phyloP scores from a whole-genome alignment of 2,113 vertebrate species.

The Muscicapa adusta region DNA sequence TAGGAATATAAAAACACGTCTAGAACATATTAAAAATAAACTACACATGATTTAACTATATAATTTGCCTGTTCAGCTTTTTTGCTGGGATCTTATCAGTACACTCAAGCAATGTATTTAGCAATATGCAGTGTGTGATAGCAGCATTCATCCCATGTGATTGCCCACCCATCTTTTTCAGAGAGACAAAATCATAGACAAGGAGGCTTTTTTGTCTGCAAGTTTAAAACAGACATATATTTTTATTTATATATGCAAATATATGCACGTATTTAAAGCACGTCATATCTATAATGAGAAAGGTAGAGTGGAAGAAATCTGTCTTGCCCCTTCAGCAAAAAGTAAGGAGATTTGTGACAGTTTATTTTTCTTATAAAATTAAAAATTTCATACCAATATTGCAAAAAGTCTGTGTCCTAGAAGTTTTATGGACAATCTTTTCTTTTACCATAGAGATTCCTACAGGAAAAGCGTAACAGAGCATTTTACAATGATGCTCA shows the following conservation, averaged over 20 bases:
- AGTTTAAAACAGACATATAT: background rate
- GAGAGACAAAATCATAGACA: background rate
- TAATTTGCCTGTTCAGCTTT: background rate
- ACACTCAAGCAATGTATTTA: background rate
- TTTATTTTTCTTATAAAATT: background rate
- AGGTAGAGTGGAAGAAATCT: background rate
- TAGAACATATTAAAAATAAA: background rate
- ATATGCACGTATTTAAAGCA: background rate
- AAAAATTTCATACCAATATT: background rate
- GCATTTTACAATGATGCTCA: background rate
- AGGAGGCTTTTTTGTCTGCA: background rate
- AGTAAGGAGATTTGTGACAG: background rate
- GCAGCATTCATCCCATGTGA: background rate
- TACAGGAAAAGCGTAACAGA: background rate
- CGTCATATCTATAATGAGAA: background rate
- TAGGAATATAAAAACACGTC: background rate
- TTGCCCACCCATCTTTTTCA: background rate
- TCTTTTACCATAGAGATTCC: background rate
- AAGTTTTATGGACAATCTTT: background rate
- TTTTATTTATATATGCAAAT: background rate
- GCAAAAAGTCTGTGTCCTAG: background rate
- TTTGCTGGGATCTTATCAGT: background rate
- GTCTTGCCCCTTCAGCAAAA: background rate
- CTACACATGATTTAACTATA: background rate
- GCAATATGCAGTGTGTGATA: background rate